These are phyloP conservation scores for Lamellibrachia satsuma DNA, from an alignment of 2,888 invertebrate species.

Conservation along the genomic window DNA sequence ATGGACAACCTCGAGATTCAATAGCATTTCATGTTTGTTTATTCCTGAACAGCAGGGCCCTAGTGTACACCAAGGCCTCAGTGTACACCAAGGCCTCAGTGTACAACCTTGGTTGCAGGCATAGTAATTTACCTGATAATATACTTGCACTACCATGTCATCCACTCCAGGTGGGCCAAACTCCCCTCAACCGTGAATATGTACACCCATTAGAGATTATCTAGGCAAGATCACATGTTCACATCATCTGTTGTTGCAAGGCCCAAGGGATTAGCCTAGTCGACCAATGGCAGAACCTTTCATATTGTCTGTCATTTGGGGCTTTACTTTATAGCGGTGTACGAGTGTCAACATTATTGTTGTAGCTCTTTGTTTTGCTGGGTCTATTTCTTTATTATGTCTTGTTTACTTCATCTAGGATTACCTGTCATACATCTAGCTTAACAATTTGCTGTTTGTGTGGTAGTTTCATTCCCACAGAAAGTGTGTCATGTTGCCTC, in stretches of 20 bases:
- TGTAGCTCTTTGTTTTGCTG: not conserved
- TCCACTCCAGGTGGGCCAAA: not conserved
- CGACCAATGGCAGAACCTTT: not conserved
- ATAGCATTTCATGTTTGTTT: not conserved
- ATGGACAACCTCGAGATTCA: too few species aligned
- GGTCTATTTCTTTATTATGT: not conserved
- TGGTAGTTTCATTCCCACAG: not conserved
- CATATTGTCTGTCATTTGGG: not conserved
- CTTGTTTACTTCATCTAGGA: not conserved
- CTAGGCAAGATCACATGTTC: not conserved
- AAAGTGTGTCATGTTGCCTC: not conserved
- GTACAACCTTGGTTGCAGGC: not conserved
- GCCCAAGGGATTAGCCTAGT: not conserved
- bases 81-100: not conserved
- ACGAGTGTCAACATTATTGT: not conserved
- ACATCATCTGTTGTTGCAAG: not conserved
- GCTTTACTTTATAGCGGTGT: not conserved
- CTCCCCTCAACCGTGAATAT: not conserved
- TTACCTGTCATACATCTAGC: not conserved
- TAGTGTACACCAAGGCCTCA: not conserved
- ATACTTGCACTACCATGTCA: not conserved
- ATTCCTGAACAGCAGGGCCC: not conserved
- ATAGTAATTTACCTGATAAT: not conserved
- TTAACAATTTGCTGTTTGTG: not conserved
- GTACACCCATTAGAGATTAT: not conserved